These are phyloP conservation scores for Monarcha castaneiventris DNA, from an alignment of 2,113 vertebrate species.

Conservation along the genomic window DNA sequence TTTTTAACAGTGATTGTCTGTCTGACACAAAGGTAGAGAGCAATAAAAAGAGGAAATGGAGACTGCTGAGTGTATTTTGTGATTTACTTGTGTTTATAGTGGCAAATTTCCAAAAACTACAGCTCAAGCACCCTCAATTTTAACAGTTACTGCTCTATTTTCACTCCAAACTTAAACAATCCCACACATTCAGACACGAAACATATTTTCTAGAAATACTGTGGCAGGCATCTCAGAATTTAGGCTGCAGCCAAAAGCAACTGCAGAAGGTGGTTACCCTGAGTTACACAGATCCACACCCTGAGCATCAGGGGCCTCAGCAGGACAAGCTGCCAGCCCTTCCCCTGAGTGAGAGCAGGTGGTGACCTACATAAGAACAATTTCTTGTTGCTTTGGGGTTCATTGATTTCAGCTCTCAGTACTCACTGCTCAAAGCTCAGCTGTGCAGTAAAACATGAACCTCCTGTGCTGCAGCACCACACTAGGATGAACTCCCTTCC, in stretches of 20 bases:
- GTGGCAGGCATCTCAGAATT: not conserved
- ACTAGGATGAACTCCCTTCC: not conserved
- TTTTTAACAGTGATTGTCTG: not conserved
- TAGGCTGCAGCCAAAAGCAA: not conserved
- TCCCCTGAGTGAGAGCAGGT: not conserved
- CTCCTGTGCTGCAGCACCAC: not conserved
- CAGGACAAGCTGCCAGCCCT: not conserved
- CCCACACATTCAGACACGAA: not conserved
- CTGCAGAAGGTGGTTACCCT: not conserved
- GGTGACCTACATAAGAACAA: constrained; percentile 3
- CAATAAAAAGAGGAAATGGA: not conserved
- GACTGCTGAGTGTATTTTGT: not conserved
- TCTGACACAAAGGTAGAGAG: not conserved
- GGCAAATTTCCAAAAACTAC: not conserved
- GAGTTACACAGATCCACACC: not conserved
- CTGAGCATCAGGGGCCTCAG: not conserved
- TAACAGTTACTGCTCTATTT: not conserved
- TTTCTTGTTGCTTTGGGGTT: not conserved
- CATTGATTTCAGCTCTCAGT: not conserved
- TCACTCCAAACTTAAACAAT: not conserved
- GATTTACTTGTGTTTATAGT: not conserved
- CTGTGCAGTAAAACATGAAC: not conserved
- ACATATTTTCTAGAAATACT: not conserved
- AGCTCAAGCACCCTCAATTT: not conserved
- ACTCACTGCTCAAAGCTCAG: not conserved